phyloP scores from a whole-genome alignment of 1,140 invertebrate species.

The Cylas formicarius region DNA sequence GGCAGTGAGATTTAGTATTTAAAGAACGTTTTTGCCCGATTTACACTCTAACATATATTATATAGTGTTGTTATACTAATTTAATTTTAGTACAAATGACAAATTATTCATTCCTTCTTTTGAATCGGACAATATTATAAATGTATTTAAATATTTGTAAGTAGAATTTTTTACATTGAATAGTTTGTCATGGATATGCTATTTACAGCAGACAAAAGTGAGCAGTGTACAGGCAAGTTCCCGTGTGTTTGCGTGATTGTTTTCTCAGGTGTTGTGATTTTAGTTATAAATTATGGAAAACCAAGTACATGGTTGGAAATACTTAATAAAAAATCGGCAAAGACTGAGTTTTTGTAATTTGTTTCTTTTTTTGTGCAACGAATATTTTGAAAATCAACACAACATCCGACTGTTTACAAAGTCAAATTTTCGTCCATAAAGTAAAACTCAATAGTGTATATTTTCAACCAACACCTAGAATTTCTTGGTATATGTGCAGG shows the following conservation, averaged over 20 bases:
- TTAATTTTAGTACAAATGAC: slow-evolving; percentile 13
- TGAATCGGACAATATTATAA: not conserved
- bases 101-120: slow-evolving; percentile 16
- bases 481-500: too few relatives aligned
- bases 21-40: slow-evolving; percentile 10
- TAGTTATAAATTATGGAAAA: slow-evolving; percentile 11
- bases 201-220: slow-evolving; percentile 18
- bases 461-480: too few relatives aligned
- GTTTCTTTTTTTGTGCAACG: slow-evolving; percentile 16
- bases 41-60: slow-evolving; percentile 17
- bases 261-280: slow-evolving; percentile 28
- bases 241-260: slow-evolving; percentile 15
- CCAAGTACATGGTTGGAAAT: slow-evolving; percentile 23
- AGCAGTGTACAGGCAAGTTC: too few relatives aligned
- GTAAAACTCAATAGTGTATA: too few relatives aligned
- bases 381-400: too few relatives aligned
- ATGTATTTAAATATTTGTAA: not conserved
- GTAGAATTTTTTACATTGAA: not conserved
- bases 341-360: slow-evolving; percentile 30
- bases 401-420: too few relatives aligned
- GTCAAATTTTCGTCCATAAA: too few relatives aligned
- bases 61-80: too few relatives aligned
- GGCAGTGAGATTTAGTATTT: slow-evolving; percentile 9
- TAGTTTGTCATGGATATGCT: not conserved
- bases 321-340: slow-evolving; percentile 23